phyloP scores from a whole-genome alignment of 2,888 invertebrate species.

The Drosophila fulvimacula region DNA sequence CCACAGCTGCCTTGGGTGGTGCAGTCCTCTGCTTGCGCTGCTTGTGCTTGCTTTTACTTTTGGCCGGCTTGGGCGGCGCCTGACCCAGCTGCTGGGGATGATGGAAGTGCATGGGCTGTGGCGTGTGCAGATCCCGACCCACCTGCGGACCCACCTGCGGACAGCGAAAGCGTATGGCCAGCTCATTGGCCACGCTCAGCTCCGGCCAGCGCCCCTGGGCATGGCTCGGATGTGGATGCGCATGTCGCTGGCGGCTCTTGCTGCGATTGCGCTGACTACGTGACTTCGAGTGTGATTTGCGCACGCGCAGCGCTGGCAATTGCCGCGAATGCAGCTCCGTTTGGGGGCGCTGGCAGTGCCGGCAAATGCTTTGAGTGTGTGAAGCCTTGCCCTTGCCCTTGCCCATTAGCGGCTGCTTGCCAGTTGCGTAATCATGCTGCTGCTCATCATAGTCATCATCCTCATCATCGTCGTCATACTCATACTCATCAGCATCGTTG shows the following conservation, averaged over 20 bases:
- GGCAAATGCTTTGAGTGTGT: slow-evolving; percentile 65
- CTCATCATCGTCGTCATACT: slow-evolving; percentile 8
- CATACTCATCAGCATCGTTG: background rate
- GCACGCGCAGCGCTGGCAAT: slow-evolving; percentile 32
- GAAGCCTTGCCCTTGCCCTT: background rate
- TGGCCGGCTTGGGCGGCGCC: slow-evolving; percentile 35
- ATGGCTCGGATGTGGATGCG: slow-evolving; percentile 18
- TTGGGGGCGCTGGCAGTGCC: slow-evolving; percentile 82
- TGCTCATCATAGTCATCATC: slow-evolving; percentile 15
- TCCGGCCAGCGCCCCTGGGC: slow-evolving; percentile 59
- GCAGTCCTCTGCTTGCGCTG: slow-evolving; percentile 30
- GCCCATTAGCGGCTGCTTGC: slow-evolving; percentile 2
- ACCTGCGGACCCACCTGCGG: slow-evolving; percentile 82
- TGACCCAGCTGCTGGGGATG: slow-evolving; percentile 77
- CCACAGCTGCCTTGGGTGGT: slow-evolving; percentile 9
- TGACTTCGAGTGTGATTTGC: slow-evolving; percentile 61
- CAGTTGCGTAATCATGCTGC: slow-evolving; percentile 5
- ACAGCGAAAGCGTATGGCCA: slow-evolving; percentile 83
- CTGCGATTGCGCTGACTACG: slow-evolving; percentile 64
- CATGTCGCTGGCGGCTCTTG: slow-evolving; percentile 61
- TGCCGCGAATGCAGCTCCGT: slow-evolving; percentile 73
- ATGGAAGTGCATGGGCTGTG: slow-evolving; percentile 80
- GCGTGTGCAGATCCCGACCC: slow-evolving; percentile 76
- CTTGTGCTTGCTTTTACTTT: slow-evolving; percentile 37
- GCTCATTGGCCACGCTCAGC: slow-evolving; percentile 78